A percentile compares a stretch with the other conserved stretches of the same genome.
Evolutionary conservation across 37 sponge, comb jelly and placozoan species (phyloP).

Genomic region (Aplysina aerophoba): DNA sequence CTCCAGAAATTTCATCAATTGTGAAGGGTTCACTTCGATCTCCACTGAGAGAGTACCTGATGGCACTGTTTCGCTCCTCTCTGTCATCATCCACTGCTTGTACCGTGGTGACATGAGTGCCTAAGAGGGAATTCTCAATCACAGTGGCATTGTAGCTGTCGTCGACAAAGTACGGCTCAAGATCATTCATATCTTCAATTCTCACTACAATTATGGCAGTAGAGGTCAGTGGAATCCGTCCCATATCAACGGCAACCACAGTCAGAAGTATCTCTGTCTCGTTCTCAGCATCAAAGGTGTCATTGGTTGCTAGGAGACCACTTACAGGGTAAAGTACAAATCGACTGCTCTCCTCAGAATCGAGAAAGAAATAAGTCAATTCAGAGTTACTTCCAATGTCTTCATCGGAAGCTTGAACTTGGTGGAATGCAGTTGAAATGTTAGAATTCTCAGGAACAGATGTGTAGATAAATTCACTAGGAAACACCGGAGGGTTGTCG

Average conservation of each 20-base stretch:
- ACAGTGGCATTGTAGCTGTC: conserved; percentile 37
- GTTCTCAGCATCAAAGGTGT: conserved; percentile 62
- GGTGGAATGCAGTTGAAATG: not conserved
- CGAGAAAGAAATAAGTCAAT: not conserved
- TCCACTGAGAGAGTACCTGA: conserved; percentile 46
- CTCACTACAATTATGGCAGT: conserved; percentile 39
- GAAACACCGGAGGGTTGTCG: conserved; percentile 71
- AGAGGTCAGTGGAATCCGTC: conserved; percentile 44
- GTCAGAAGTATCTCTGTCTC: conserved; percentile 32
- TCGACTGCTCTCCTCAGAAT: not conserved
- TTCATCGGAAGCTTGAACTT: not conserved
- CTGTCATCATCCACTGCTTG: conserved; percentile 64
- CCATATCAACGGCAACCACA: conserved; percentile 65
- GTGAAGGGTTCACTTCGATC: conserved; percentile 34
- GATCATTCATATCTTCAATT: conserved; percentile 60
- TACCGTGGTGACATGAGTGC: conserved; percentile 39
- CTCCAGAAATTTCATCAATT: conserved; percentile 47
- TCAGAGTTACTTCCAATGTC: conserved; percentile 40
- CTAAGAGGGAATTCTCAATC: conserved; percentile 52
- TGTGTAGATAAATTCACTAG: conserved; percentile 5
- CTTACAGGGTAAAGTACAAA: conserved; percentile 42
- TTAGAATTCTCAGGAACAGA: conserved; percentile 47
- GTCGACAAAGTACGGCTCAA: conserved; percentile 47
- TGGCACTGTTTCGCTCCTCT: conserved; percentile 49
- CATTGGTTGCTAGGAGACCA: conserved; percentile 50